Evolutionary conservation across 2,888 invertebrate species (phyloP).

Genomic region (Troides oblongomaculatus): DNA sequence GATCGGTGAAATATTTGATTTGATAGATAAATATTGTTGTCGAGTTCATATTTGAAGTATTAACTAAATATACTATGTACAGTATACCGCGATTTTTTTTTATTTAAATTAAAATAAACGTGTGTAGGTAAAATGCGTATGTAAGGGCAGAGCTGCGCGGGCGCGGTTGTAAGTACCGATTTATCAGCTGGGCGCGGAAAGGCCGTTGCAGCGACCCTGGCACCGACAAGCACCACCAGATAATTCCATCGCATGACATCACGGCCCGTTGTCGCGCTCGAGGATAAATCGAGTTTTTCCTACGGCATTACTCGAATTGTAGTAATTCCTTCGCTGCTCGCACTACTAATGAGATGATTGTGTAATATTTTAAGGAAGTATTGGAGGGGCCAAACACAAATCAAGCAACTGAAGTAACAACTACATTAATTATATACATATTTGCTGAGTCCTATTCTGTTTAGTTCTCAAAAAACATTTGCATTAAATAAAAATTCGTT

Average conservation of each 20-base stretch:
- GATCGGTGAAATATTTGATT: not conserved
- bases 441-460: not conserved
- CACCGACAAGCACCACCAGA: slow-evolving; percentile 64
- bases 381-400: not conserved
- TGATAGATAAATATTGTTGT: not conserved
- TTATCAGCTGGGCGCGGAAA: slow-evolving; percentile 62
- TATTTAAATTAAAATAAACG: not conserved
- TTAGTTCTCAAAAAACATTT: too few relatives aligned
- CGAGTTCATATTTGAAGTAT: too few relatives aligned
- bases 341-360: not conserved
- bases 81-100: too few relatives aligned
- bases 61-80: too few relatives aligned
- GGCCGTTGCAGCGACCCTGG: slow-evolving; percentile 57
- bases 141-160: slow-evolving; percentile 43
- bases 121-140: not conserved
- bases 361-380: not conserved
- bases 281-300: slow-evolving; percentile 37
- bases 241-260: slow-evolving; percentile 51
- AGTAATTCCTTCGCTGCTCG: not conserved
- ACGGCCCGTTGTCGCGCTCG: slow-evolving; percentile 34
- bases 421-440: not conserved
- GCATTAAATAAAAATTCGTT: too few relatives aligned
- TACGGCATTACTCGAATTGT: slow-evolving; percentile 11
- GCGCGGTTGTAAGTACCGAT: slow-evolving; percentile 55
- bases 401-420: not conserved